Base-by-base conservation (phyloP, 2,113 vertebrate genomes). In the Serinus canaria region DNA sequence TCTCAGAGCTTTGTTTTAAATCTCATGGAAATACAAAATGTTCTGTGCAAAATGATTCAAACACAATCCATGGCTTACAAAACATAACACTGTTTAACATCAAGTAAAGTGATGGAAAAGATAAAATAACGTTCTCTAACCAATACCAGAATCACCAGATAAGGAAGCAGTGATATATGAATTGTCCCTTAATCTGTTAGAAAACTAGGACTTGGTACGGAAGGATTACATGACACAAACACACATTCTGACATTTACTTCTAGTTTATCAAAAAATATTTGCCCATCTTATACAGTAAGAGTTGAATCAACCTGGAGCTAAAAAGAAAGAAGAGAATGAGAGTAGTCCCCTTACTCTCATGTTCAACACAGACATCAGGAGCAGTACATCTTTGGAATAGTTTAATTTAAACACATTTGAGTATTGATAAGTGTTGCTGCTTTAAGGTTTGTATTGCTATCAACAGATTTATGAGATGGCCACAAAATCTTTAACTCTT, bases 151-250 rank as follows among this genome's bases (percentile, higher is more conserved):
- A 83, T 86, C 84, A 72, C 9, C 9, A 87, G 77, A 81, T 95
- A 94, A 92, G 30, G 24, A 87, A 79, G 11, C 41, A 83, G 60
- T 49, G 66, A 94, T 81, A 63, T 27, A 73, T 25, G 59, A 92
- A 93, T 79, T 53, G 9, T 72, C 68, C 76, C 92, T 91, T 84
- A 94, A 96, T 88, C 89, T 67, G 60, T 83, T 4, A 89, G 69
- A 92, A 92, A 79, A 88, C 18, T 76, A 62, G 2, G 19, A 22
- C 23, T 83, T 90, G 64, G 90, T 92, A 90, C 78, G 69, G 43
- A 83, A 90, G 74, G 82, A 94, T 94, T 95, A 91, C 37, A 58
- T 60, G 79, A 74, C 79, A 92, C 31, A 89, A 94, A 84, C 52
- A 64, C 7, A 82, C 92, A 74, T 89, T 70, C 75, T 86, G 64